Conservation (phyloP, 92 coral and sea anemone species). For the Hydrozoanthus gracilis region DNA sequence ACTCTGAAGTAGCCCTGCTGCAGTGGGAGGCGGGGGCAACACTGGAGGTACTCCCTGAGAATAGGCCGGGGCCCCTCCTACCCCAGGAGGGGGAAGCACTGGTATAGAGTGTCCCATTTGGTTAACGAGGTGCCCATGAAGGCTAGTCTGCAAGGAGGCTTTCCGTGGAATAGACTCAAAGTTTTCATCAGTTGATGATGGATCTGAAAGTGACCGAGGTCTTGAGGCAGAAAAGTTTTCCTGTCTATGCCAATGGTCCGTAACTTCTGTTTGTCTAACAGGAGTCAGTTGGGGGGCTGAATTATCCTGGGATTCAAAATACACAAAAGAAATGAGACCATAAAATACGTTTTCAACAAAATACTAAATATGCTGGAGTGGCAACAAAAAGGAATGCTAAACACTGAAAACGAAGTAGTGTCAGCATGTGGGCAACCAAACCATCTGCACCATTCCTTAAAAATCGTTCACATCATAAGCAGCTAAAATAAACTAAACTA, state of each 20-base stretch:
- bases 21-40: slow-evolving; percentile 34
- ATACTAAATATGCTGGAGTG: too few species aligned
- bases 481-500: too few species aligned
- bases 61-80: not conserved
- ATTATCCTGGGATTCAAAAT: slow-evolving; percentile 24
- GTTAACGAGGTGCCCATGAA: not conserved
- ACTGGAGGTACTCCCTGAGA: slow-evolving; percentile 16
- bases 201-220: slow-evolving; percentile 79
- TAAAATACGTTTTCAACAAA: not conserved
- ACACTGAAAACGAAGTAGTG: not conserved
- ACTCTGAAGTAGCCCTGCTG: slow-evolving; percentile 28
- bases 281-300: slow-evolving; percentile 58
- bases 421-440: not conserved
- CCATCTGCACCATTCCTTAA: not conserved
- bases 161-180: slow-evolving; percentile 32
- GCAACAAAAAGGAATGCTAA: not conserved
- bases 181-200: slow-evolving; percentile 64
- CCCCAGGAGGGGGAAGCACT: slow-evolving; percentile 12
- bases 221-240: slow-evolving; percentile 37
- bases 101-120: slow-evolving; percentile 8
- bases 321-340: not conserved
- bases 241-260: slow-evolving; percentile 14
- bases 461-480: too few species aligned
- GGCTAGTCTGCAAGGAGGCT: slow-evolving; percentile 52
- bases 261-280: slow-evolving; percentile 24